These are phyloP conservation scores for Cottus gobio DNA, from an alignment of 2,113 vertebrate genomes.

Conservation along the genomic window DNA sequence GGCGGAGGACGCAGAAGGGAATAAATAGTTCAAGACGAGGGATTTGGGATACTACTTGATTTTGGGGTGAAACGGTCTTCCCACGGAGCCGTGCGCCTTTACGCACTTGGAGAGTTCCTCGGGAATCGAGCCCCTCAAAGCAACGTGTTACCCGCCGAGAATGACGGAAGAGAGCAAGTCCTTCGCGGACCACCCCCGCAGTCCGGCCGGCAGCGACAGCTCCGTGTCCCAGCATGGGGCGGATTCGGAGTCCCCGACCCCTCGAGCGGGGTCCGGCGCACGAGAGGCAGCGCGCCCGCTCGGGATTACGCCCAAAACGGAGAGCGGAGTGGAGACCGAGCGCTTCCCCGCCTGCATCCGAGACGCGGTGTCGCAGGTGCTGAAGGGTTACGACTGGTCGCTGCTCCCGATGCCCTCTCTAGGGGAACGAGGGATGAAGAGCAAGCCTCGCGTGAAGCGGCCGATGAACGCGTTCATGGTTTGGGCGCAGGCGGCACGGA, in stretches of 20 bases:
- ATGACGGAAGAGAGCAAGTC: constrained; percentile 86
- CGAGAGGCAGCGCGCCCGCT: constrained; percentile 26
- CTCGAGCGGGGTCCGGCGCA: constrained; percentile 81
- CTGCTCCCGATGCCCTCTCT: constrained; percentile 89
- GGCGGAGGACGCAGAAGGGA: background rate
- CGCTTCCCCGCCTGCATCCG: constrained; percentile 92
- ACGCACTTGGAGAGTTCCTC: constrained; percentile 32
- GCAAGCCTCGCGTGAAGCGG: constrained; percentile 87
- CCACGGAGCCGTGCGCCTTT: constrained; percentile 31
- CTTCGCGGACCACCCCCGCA: constrained; percentile 79
- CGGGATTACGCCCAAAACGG: constrained; percentile 59
- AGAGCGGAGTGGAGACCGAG: constrained; percentile 78
- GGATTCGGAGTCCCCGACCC: constrained; percentile 82
- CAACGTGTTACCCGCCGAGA: constrained; percentile 63
- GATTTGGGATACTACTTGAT: constrained; percentile 11
- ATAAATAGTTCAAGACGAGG: constrained; percentile 16
- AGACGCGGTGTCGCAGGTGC: constrained; percentile 93
- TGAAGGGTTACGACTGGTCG: constrained; percentile 96
- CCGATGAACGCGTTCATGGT: constrained; percentile 87
- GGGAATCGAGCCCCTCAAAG: background rate
- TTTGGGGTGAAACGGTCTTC: background rate
- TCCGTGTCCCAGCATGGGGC: constrained; percentile 81
- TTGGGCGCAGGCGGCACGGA: constrained; percentile 89
- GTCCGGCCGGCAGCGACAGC: constrained; percentile 83
- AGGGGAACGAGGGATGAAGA: constrained; percentile 85